Evolutionary conservation across 2,797 vertebrate species (phyloP).

Genomic region (Microhierax caerulescens): DNA sequence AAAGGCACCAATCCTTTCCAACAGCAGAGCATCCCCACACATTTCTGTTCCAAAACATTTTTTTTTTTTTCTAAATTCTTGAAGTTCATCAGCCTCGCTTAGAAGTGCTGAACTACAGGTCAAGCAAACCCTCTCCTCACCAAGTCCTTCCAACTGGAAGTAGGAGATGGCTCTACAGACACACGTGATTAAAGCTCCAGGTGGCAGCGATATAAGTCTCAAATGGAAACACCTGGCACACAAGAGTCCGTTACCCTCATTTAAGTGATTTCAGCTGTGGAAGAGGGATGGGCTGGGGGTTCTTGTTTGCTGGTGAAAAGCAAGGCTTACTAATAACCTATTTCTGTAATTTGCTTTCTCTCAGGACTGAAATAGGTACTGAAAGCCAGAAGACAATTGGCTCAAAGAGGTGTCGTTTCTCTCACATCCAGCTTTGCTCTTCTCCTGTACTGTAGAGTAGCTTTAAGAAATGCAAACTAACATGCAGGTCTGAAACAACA

Average conservation of each 20-base stretch:
- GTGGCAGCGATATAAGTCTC: not conserved
- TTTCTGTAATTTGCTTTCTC: not conserved
- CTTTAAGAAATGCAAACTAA: not conserved
- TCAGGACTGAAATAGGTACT: not conserved
- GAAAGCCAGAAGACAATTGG: not conserved
- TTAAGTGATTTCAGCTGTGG: not conserved
- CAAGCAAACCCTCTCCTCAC: not conserved
- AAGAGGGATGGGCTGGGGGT: not conserved
- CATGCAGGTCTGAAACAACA: not conserved
- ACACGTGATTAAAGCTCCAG: not conserved
- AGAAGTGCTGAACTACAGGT: not conserved
- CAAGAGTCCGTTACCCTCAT: not conserved
- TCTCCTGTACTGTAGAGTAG: not conserved
- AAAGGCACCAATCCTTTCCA: not conserved
- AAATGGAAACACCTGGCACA: not conserved
- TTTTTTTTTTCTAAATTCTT: not conserved
- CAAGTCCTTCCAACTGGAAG: not conserved
- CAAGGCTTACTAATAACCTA: not conserved
- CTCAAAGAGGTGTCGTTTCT: not conserved
- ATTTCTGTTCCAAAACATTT: not conserved
- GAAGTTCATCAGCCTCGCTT: not conserved
- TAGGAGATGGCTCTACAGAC: rapidly evolving
- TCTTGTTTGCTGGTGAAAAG: not conserved
- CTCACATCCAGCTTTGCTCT: not conserved
- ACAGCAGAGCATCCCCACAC: rapidly evolving